Evolutionary conservation across 2,113 vertebrate species (phyloP).

Genomic region (Barbus barbus): DNA sequence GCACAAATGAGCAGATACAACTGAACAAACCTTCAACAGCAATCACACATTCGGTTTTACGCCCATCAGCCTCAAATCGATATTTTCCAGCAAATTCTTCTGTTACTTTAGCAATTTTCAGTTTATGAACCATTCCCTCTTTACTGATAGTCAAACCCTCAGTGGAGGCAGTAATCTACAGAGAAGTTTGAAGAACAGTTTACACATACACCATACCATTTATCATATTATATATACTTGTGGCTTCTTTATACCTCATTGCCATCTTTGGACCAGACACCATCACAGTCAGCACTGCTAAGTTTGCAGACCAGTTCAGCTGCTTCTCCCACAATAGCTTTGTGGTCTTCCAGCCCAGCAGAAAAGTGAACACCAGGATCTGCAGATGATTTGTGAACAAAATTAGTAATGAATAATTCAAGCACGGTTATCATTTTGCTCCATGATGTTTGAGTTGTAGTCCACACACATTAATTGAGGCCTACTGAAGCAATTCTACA

Average conservation of each 20-base stretch:
- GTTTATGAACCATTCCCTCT: slow-evolving; percentile 77
- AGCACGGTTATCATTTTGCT: background rate
- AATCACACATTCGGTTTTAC: slow-evolving; percentile 75
- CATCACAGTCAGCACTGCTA: slow-evolving; percentile 74
- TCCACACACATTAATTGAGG: background rate
- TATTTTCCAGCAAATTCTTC: slow-evolving; percentile 83
- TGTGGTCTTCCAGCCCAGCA: slow-evolving; percentile 77
- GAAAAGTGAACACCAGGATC: slow-evolving; percentile 76
- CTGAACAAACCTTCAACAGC: slow-evolving; percentile 72
- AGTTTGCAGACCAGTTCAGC: slow-evolving; percentile 81
- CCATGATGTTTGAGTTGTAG: background rate
- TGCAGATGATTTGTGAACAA: slow-evolving; percentile 61
- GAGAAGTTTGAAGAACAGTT: too few species aligned
- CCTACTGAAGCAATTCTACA: background rate
- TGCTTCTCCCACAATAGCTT: slow-evolving; percentile 75
- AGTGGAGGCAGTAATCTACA: slow-evolving; percentile 73
- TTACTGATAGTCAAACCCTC: slow-evolving; percentile 77
- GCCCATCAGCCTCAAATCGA: slow-evolving; percentile 81
- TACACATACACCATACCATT: background rate
- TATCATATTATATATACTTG: background rate
- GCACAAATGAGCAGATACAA: background rate
- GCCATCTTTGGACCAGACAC: slow-evolving; percentile 86
- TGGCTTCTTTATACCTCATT: slow-evolving; percentile 72
- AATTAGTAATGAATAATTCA: background rate
- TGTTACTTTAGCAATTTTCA: slow-evolving; percentile 77